These are phyloP conservation scores for Siphamia tubifer DNA, from an alignment of 2,113 vertebrate genomes.

Conservation along the genomic window DNA sequence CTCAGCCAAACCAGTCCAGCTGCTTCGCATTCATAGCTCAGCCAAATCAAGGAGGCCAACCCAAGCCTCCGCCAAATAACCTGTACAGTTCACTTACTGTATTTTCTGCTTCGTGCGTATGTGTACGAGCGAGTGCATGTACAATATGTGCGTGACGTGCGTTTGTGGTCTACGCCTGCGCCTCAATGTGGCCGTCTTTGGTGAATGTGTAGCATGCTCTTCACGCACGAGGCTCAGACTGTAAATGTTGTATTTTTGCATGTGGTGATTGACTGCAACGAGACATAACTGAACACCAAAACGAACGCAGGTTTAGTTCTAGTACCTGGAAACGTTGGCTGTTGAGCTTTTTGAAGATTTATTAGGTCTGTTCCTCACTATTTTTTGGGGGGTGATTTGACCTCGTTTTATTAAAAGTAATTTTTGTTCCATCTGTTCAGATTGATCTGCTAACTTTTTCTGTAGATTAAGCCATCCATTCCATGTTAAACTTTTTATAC, in stretches of 20 bases:
- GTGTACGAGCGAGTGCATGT: slow-evolving; percentile 27
- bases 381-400: no score
- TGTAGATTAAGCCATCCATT: no score
- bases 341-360: background rate
- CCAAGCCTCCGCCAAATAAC: slow-evolving; percentile 33
- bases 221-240: slow-evolving; percentile 57
- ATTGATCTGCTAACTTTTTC: no score
- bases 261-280: slow-evolving; percentile 60
- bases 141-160: slow-evolving; percentile 11
- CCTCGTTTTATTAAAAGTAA: no score
- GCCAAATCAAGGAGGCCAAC: slow-evolving; percentile 37
- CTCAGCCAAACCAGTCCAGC: slow-evolving; percentile 27
- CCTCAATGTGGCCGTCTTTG: slow-evolving; percentile 65
- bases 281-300: slow-evolving; percentile 51
- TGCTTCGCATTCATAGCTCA: slow-evolving; percentile 45
- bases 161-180: slow-evolving; percentile 43
- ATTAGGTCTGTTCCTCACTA: no score
- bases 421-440: no score
- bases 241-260: slow-evolving; percentile 71
- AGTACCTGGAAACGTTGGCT: slow-evolving; percentile 2
- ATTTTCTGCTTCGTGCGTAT: slow-evolving; percentile 25
- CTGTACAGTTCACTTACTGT: slow-evolving; percentile 47
- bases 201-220: slow-evolving; percentile 75
- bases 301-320: slow-evolving; percentile 27
- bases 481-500: no score